Evolutionary conservation across 1,140 invertebrate species (phyloP).

Genomic region (Gonatopus flavifemur): DNA sequence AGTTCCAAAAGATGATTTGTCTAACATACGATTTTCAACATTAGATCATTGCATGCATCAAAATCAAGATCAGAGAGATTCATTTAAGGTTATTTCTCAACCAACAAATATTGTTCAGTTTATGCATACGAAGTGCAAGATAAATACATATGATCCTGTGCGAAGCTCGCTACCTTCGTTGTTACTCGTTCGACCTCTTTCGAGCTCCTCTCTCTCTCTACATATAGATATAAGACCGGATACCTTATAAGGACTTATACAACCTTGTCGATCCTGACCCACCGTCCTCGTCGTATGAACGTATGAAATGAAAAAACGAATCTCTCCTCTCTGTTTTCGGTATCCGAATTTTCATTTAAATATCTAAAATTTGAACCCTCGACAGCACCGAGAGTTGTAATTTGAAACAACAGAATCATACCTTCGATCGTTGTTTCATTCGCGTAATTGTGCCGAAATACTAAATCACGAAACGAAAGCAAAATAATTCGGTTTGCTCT

Average conservation of each 20-base stretch:
- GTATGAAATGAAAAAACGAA: conserved; percentile 27
- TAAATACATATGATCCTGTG: no score
- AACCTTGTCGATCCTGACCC: conserved; percentile 37
- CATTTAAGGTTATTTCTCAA: no score
- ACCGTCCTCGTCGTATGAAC: conserved; percentile 26
- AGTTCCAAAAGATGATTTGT: no score
- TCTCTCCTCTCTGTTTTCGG: not conserved
- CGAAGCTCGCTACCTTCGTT: no score
- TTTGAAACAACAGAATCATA: not conserved
- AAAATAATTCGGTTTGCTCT: no score
- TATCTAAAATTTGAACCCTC: not conserved
- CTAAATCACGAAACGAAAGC: conserved; percentile 8
- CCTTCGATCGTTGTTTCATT: not conserved
- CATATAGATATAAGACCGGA: conserved; percentile 25
- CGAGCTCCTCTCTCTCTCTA: conserved; percentile 32
- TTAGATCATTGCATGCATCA: no score
- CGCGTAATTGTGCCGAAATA: conserved; percentile 7
- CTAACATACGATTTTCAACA: no score
- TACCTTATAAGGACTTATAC: conserved; percentile 41
- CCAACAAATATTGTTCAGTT: no score
- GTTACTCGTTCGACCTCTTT: conserved; percentile 35
- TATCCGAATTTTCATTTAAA: not conserved
- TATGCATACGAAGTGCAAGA: no score
- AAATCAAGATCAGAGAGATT: no score
- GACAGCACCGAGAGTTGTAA: conserved; percentile 1